phyloP scores from a whole-genome alignment of 2,113 vertebrate species.

The Turnix velox region DNA sequence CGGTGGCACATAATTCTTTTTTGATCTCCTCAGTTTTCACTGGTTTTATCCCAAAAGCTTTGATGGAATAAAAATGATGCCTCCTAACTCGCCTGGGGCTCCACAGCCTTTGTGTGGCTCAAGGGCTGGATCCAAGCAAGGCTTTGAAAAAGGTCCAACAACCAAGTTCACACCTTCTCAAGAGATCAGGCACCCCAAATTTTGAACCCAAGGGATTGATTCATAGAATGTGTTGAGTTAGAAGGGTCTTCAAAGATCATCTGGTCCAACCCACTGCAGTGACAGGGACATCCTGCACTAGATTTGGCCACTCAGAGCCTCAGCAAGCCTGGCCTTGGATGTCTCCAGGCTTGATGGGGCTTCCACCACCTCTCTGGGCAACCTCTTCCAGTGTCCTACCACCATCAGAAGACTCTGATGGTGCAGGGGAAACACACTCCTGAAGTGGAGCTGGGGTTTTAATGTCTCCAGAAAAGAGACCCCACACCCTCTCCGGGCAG shows the following conservation, averaged over 20 bases:
- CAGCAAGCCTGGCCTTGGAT: no score
- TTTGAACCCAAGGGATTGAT: not conserved
- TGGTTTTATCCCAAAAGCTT: not conserved
- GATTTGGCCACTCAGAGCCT: no score
- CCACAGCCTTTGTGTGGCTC: accelerated
- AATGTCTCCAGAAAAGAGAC: no score
- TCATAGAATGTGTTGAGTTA: no score
- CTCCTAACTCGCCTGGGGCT: not conserved
- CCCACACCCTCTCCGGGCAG: no score
- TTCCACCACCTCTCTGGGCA: no score
- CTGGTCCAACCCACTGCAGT: no score
- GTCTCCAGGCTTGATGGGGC: no score
- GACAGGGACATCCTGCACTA: no score
- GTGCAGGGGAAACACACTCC: no score
- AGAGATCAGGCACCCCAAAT: accelerated
- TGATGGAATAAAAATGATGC: not conserved
- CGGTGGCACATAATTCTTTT: not conserved
- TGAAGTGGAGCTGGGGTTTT: accelerated
- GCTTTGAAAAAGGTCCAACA: not conserved
- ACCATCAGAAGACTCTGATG: not conserved
- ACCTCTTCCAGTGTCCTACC: no score
- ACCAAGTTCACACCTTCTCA: not conserved
- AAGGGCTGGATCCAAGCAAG: not conserved
- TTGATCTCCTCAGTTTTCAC: not conserved
- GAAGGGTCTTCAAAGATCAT: no score